Evolutionary conservation across 2,797 vertebrate genomes (phyloP).

Genomic region (Taeniopygia guttata): DNA sequence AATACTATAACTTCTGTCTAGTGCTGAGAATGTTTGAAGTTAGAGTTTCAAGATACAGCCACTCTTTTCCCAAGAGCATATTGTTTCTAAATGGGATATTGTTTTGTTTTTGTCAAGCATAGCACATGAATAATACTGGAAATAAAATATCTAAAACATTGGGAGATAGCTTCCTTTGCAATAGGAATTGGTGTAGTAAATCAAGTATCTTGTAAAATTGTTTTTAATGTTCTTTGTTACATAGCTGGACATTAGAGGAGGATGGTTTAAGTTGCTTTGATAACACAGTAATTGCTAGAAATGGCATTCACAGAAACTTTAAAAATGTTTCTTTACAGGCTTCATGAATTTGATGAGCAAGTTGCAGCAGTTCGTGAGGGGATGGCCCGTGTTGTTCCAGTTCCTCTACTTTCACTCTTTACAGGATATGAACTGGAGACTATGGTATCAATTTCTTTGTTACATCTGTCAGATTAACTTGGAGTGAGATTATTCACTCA

Average conservation of each 20-base stretch:
- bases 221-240: background rate
- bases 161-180: background rate
- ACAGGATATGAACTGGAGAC: slow-evolving; percentile 98
- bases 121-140: background rate
- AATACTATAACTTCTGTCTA: background rate
- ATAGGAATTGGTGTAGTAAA: background rate
- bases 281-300: background rate
- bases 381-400: slow-evolving; percentile 96
- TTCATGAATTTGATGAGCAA: slow-evolving; percentile 98
- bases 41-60: background rate
- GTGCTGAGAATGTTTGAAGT: background rate
- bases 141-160: background rate
- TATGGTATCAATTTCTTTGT: slow-evolving; percentile 80
- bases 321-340: slow-evolving; percentile 74
- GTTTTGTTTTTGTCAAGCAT: background rate
- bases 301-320: background rate
- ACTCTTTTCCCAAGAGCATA: background rate
- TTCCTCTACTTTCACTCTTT: slow-evolving; percentile 94
- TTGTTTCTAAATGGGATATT: background rate
- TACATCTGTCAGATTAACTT: background rate
- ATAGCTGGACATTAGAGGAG: background rate
- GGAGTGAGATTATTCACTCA: background rate
- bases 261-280: background rate
- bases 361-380: slow-evolving; percentile 95
- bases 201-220: background rate